phyloP scores from a whole-genome alignment of 1,140 invertebrate species.

The Drosophila simulans region DNA sequence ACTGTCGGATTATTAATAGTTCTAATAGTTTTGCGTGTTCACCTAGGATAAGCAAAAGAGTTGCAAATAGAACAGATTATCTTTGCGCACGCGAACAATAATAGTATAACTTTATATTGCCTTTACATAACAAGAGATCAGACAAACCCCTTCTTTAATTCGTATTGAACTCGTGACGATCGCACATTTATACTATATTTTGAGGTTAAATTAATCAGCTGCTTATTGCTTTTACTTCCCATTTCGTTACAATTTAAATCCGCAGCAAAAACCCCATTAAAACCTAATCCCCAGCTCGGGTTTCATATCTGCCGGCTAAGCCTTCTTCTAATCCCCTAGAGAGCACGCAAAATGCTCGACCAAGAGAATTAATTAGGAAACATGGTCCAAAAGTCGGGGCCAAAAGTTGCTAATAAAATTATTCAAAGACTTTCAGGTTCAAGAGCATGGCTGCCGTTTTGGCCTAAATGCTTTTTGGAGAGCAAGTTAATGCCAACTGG shows the following conservation, averaged over 20 bases:
- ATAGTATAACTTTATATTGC: too few species aligned
- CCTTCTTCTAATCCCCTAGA: constrained; percentile 31
- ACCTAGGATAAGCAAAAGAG: too few species aligned
- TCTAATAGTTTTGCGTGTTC: too few species aligned
- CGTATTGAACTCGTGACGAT: too few species aligned
- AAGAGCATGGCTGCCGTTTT: constrained; percentile 19
- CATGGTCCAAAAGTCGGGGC: constrained; percentile 6
- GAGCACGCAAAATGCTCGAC: constrained; percentile 21
- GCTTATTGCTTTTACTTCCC: constrained; percentile 6
- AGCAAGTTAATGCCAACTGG: constrained; percentile 13
- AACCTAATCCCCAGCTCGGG: constrained; percentile 29
- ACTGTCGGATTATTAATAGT: too few species aligned
- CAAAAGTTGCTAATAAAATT: constrained; percentile 47
- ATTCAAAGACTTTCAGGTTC: constrained; percentile 42
- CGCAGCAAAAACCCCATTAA: constrained; percentile 38
- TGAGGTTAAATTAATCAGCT: too few species aligned
- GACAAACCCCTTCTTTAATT: too few species aligned
- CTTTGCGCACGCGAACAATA: too few species aligned
- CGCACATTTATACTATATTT: too few species aligned
- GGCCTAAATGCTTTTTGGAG: constrained; percentile 31
- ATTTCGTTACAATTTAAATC: constrained; percentile 30
- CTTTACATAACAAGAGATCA: too few species aligned
- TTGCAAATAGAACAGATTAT: too few species aligned
- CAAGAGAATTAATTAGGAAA: constrained; percentile 46
- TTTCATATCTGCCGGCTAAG: constrained; percentile 8